Percentiles rank a stretch among this genome's conserved stretches.
Evolutionary conservation across 2,113 vertebrate genomes (phyloP).

Genomic region (Paramisgurnus dabryanus): DNA sequence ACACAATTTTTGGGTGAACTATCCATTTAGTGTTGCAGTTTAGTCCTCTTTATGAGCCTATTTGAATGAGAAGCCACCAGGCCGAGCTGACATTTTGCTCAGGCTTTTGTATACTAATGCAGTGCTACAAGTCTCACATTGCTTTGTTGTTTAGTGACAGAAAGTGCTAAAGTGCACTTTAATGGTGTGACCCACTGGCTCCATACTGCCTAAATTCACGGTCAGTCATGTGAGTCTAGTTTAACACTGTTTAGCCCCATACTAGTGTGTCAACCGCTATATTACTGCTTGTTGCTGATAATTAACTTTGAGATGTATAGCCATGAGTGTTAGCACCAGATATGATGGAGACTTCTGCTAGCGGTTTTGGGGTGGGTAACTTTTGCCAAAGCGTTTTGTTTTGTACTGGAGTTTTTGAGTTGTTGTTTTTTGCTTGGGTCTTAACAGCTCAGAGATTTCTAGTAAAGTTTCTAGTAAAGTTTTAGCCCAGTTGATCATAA

Average conservation of each 20-base stretch:
- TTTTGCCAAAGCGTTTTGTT: neutral
- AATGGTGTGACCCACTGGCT: slow-evolving; percentile 9
- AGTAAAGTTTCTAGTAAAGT: neutral
- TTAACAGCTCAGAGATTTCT: neutral
- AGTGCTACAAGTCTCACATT: neutral
- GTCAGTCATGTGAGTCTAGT: slow-evolving; percentile 13
- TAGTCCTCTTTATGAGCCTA: neutral
- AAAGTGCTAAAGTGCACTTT: slow-evolving; percentile 40
- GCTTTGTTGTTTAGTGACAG: slow-evolving; percentile 26
- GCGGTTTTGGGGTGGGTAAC: neutral
- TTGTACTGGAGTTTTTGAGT: neutral
- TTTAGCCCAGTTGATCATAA: neutral
- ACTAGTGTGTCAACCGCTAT: neutral
- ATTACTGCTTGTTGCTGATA: slow-evolving; percentile 28
- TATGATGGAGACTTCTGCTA: slow-evolving; percentile 5
- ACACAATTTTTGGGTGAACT: no score
- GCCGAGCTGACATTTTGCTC: neutral
- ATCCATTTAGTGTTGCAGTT: neutral
- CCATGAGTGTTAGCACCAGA: slow-evolving; percentile 24
- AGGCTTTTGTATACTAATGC: neutral
- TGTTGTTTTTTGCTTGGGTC: no score
- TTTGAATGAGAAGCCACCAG: neutral
- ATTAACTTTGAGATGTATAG: neutral
- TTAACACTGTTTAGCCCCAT: neutral
- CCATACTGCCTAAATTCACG: neutral